Evolutionary conservation across 2,888 invertebrate species (phyloP), one percentile per base, ranked within the genome.

Genomic region (Ypsolopha sequella): DNA sequence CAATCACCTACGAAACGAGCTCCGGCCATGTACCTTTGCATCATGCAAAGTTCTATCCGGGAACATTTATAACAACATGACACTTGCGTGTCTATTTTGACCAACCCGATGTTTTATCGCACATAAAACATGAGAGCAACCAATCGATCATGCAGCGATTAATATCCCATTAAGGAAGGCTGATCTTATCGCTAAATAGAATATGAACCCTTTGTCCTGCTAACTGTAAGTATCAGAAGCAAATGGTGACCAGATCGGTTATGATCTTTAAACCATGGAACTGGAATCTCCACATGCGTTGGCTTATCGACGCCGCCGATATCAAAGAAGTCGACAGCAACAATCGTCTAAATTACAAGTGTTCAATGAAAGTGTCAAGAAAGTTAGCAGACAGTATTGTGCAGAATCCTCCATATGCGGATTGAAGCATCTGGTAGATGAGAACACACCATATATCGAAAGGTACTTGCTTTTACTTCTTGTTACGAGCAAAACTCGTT

Each of bases 371-470:
- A 80, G 82, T 54, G 9, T 81, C 7, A 79, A 70, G 57, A 60
- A 63, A 1, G 65, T 86, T 34, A 69, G 71, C 55, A 81, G 66
- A 58, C 75, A 84, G 54, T 87, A 87, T 62, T 87, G 87, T 52
- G 61, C 70, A 10, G 84, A 86, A 57, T 85, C 87, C 7, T 86
- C 87, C 1, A 85, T 87, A 41, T 75, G 79, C 55, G 87, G 87
- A 2, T 71, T 87, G 6, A 84, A 84, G 53, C 80, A 86, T 58
- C 67, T 87, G 2, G 86, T 85, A 13, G 68, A 76, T 56, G 70
- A 72, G 8, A 72, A 71, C 36, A 76, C 77, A 41, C 62, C 82
- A 14, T 66, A 62, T 43, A 60, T 78, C 53, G 87, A 87, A 71
- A 80, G 79, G 87, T 87, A 71, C 24, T 24, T 24, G 24, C 24